These are phyloP conservation scores for Myotis planiceps DNA, from an alignment of 2,797 vertebrate species.

Conservation along the genomic window DNA sequence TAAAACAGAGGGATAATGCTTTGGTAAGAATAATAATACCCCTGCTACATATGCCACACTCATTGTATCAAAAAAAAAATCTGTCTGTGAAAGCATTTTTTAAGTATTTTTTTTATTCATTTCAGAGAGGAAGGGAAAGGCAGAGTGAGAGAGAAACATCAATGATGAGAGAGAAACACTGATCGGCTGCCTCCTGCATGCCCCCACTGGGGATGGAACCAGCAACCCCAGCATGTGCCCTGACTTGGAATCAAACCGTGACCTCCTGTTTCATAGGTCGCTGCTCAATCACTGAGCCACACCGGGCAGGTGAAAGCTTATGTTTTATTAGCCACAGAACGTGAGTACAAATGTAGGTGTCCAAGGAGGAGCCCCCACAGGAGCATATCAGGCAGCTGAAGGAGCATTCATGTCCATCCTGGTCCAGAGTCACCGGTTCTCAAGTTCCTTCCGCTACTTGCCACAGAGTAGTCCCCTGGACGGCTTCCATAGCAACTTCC, in stretches of 20 bases:
- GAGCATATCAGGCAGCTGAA: background rate
- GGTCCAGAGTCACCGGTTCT: background rate
- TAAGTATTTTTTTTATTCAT: too few relatives aligned
- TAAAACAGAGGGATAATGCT: background rate
- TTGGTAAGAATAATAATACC: background rate
- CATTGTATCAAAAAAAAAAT: background rate
- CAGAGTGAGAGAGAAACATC: too few relatives aligned
- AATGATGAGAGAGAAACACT: too few relatives aligned
- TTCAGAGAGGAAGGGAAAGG: too few relatives aligned
- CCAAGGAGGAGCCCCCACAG: rapidly evolving
- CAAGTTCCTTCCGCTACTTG: background rate
- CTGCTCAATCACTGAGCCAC: too few relatives aligned
- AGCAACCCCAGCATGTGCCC: too few relatives aligned
- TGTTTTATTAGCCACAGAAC: background rate
- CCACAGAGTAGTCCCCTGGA: background rate
- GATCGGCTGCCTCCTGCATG: too few relatives aligned
- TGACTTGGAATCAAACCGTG: too few relatives aligned
- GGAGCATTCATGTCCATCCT: rapidly evolving
- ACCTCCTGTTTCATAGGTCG: too few relatives aligned
- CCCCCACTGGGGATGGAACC: too few relatives aligned
- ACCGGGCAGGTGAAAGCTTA: too few relatives aligned
- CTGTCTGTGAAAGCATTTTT: background rate
- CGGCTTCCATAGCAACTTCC: background rate
- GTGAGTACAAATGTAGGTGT: background rate
- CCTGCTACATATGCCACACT: background rate